phyloP scores from a whole-genome alignment of 1,140 invertebrate genomes.

The Drosophila ogumai region DNA sequence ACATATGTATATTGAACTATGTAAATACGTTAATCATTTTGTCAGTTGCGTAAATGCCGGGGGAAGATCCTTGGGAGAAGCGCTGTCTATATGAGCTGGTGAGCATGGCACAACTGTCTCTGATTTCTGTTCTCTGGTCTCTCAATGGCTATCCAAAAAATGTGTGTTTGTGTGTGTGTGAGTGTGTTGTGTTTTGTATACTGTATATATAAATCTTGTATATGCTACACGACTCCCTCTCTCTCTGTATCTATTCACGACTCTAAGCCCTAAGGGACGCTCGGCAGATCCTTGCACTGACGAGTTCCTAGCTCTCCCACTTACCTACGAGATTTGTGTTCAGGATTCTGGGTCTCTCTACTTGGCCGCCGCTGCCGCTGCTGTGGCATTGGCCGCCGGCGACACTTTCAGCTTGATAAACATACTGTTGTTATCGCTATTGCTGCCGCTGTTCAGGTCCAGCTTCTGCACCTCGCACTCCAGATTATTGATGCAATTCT shows the following conservation, averaged over 20 bases:
- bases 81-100: slow-evolving; percentile 42
- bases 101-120: slow-evolving; percentile 55
- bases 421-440: slow-evolving; percentile 71
- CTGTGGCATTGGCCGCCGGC: slow-evolving; percentile 50
- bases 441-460: slow-evolving; percentile 72
- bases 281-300: slow-evolving; percentile 14
- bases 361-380: slow-evolving; percentile 72
- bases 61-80: slow-evolving; percentile 62
- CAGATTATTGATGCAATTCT: slow-evolving; percentile 82
- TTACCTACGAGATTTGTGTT: slow-evolving; percentile 60
- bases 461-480: slow-evolving; percentile 81
- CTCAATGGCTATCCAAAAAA: slow-evolving; percentile 41
- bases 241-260: slow-evolving; percentile 32
- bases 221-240: slow-evolving; percentile 58
- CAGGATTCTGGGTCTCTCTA: slow-evolving; percentile 48
- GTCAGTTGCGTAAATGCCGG: slow-evolving; percentile 47
- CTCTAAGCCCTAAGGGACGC: slow-evolving; percentile 52
- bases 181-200: slow-evolving; percentile 40
- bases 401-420: slow-evolving; percentile 80
- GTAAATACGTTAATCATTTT: slow-evolving; percentile 69
- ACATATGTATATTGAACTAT: slow-evolving; percentile 75
- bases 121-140: slow-evolving; percentile 12
- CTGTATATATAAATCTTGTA: slow-evolving; percentile 73
- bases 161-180: slow-evolving; percentile 26
- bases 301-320: slow-evolving; percentile 47